These are phyloP conservation scores for Metellina segmentata DNA, from an alignment of 2,888 invertebrate genomes.

Conservation along the genomic window DNA sequence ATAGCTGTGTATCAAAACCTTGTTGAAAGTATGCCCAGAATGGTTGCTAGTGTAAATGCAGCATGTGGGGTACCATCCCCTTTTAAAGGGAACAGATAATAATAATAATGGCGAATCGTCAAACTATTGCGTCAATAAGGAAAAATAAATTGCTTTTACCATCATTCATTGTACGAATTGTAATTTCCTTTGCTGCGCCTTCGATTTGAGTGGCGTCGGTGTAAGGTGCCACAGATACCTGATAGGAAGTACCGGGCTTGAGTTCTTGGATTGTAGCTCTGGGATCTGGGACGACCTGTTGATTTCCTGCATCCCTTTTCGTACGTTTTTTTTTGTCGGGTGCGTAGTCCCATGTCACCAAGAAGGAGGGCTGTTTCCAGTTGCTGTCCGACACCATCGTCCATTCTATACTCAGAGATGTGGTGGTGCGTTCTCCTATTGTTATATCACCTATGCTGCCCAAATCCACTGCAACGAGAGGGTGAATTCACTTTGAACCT, in stretches of 20 bases:
- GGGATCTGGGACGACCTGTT: slow-evolving; percentile 1
- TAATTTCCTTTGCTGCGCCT: slow-evolving; percentile 31
- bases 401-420: slow-evolving; percentile 36
- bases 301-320: slow-evolving; percentile 2
- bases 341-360: slow-evolving; percentile 48
- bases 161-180: slow-evolving; percentile 46
- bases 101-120: too few relatives aligned
- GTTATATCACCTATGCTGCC: slow-evolving; percentile 50
- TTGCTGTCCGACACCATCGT: not conserved
- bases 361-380: slow-evolving; percentile 61
- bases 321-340: not conserved
- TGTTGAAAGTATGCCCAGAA: too few relatives aligned
- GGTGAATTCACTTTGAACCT: not conserved
- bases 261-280: slow-evolving; percentile 16
- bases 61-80: too few relatives aligned
- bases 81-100: too few relatives aligned
- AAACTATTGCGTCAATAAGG: not conserved
- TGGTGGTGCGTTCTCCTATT: slow-evolving; percentile 23
- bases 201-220: slow-evolving; percentile 5
- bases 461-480: slow-evolving; percentile 48
- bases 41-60: too few relatives aligned
- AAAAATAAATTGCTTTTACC: slow-evolving; percentile 16
- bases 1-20: too few relatives aligned
- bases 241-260: slow-evolving; percentile 49
- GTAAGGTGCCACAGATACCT: slow-evolving; percentile 45